Base-by-base conservation (phyloP, 2,888 invertebrate genomes). In the Tridacna crocea region DNA sequence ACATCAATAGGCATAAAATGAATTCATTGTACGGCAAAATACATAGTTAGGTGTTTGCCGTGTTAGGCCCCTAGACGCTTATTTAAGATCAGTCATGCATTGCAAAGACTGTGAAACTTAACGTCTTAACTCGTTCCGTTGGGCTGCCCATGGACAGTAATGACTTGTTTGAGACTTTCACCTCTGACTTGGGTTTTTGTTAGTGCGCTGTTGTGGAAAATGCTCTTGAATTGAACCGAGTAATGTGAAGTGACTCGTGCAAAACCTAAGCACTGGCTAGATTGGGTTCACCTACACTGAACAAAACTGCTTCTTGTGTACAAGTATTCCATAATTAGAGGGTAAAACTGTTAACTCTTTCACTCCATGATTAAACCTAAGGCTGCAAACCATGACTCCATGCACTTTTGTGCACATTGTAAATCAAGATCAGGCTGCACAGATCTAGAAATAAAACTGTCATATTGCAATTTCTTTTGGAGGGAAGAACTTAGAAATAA, bases 141-240 rank as follows among this genome's bases (percentile, higher is more conserved):
- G 78, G 26, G 65, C 68, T 63, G 60, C 68, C 46, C 74, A 76
- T 24, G 48, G 26, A 84, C 84, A 84, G 77, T 68, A 61, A 46
- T 15, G 26, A 63, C 78, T 79, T 84, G 84, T 84, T 80, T 72
- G 60, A 68, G 84, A 84, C 84, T 84, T 84, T 84, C 84, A 74
- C 82, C 84, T 77, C 48, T 84, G 82, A 82, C 79, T 72, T 24
- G 47, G n/a, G 55, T 46, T 68, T 77, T 81, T 81, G 84, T 81
- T 77, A 15, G 70, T 22, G 70, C 70, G 51, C 48, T 51, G 70
- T 70, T 26, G 51, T 51, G 70, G 70, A 70, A 70, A 70, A 22
- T 12, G 70, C 51, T 70, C 51, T 70, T 70, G 46, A 70, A 70
- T 70, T 24, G 70, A 70, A 70, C 51, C 70, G 70, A 70, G 47